Evolutionary conservation across 2,113 vertebrate species (phyloP), one percentile per base, ranked within the genome.

Genomic region (Camelus bactrianus): DNA sequence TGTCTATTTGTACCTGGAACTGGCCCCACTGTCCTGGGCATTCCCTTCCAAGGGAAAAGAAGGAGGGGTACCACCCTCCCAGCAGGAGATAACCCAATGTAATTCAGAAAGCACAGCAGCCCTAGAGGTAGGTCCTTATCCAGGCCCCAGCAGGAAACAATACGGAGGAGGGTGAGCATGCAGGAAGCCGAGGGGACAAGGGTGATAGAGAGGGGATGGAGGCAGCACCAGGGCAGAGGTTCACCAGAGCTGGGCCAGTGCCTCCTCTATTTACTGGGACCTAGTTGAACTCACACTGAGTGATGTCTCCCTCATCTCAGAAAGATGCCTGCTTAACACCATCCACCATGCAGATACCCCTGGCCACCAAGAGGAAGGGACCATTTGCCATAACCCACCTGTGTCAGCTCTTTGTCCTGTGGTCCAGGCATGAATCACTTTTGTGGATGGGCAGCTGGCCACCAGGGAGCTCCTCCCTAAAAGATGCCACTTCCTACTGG

Each of bases 41-140:
- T 70, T 42, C 30, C 85, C 81, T 69, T 92, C 72, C n/a, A 56
- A 94, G 83, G 84, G 58, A 87, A 48, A 89, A 70, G 38, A 76
- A 26, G 35, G 16, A 69, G 65, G 35, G 6, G 17, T 17, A 56
- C 6, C 8, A 52, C 4, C 32, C 17, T 46, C 32, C 26, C 48
- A 90, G 28, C 3, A 69, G 86, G 79, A 82, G 96, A 86, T 38
- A 20, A 10, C 48, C 90, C 75, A 67, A 58, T 38, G n/a, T 12
- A 73, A 67, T n/a, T 69, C 42, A 90, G 46, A 77, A 85, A 77
- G 70, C 22, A 35, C 26, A 72, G 17, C 7, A 52, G 83, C 50
- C 32, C 80, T 26, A 20, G 14, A 72, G 65, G 30, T 24, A 52
- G n/a, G 11, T 32, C 22, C 60, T 96, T n/a, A 69, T 12, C 26